Evolutionary conservation across 2,797 vertebrate species (phyloP), one percentile per base, ranked within the genome.

Genomic region (Hippocampus kuda): DNA sequence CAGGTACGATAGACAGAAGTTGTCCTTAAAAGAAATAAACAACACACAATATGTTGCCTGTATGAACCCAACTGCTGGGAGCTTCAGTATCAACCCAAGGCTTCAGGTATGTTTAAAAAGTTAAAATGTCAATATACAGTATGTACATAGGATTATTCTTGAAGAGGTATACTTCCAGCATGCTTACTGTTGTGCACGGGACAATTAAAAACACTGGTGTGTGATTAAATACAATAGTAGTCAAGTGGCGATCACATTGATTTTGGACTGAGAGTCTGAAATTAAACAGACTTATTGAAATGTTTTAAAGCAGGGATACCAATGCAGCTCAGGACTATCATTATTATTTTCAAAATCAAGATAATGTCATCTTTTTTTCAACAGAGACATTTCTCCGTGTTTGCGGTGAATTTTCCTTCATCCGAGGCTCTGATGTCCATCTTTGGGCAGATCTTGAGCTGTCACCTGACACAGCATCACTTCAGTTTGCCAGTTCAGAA

Each of bases 311-410:
- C 26, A 59, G 4, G 5, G 12, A 18, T 59, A 27, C 26, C 15
- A 15, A 4, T 59, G 30, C 24, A 30, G 30, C 24, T 13, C 26
- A 44, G n/a, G 11, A 63, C 10, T 42, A 59, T 64, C 41, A 22
- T 65, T 2, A 4, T 24, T 44, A 1, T 24, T 44, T 26, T 48
- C n/a, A 5, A 66, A 30, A 27, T 16, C 13, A 66, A 51, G 26
- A 22, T 34, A 13, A 51, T 66, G 22, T 26, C 7, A 9, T 18
- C 38, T 53, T 54, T 11, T 4, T 81, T 20, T 68, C 42, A 16
- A 44, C 87, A 95, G 92, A 91, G 91, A 77, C 86, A 90, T 90
- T 95, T 95, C 81, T 88, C 90, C 34, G 89, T 93, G 78, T 92
- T 96, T 77, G 86, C 90, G 0, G 90, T 94, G 77, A 92, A 90